Evolutionary conservation across 2,888 invertebrate species (phyloP).

Genomic region (Arge pagana): DNA sequence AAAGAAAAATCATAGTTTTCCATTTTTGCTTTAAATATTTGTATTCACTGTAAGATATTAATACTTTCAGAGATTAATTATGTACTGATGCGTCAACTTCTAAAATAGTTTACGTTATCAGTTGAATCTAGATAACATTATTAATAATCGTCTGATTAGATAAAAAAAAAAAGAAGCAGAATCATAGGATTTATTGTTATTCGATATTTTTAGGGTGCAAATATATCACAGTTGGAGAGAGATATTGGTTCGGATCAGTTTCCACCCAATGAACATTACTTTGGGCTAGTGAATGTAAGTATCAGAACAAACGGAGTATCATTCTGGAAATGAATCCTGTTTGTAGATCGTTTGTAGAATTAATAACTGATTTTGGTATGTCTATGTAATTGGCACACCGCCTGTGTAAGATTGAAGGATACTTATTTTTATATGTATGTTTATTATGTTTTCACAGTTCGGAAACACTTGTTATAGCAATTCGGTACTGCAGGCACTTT

Average conservation of each 20-base stretch:
- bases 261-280: slow-evolving; percentile 98
- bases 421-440: slow-evolving; percentile 7
- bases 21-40: no score
- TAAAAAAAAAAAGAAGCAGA: no score
- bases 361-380: slow-evolving; percentile 17
- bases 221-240: slow-evolving; percentile 98
- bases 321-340: neutral
- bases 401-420: slow-evolving; percentile 11
- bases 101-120: no score
- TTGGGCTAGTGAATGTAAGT: slow-evolving; percentile 98
- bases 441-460: slow-evolving; percentile 69
- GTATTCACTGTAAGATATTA: no score
- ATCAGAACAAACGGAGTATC: slow-evolving; percentile 25
- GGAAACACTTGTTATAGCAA: slow-evolving; percentile 99
- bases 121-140: no score
- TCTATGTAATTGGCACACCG: slow-evolving; percentile 10
- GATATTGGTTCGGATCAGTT: slow-evolving; percentile 99
- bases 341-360: slow-evolving; percentile 10
- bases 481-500: slow-evolving; percentile 98
- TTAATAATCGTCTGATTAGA: no score
- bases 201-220: slow-evolving; percentile 87
- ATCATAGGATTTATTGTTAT: slow-evolving; percentile 31
- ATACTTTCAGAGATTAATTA: no score
- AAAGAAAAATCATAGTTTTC: no score
- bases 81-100: no score